Base-by-base conservation (phyloP, 2,888 invertebrate genomes). In the Mayetiola destructor region DNA sequence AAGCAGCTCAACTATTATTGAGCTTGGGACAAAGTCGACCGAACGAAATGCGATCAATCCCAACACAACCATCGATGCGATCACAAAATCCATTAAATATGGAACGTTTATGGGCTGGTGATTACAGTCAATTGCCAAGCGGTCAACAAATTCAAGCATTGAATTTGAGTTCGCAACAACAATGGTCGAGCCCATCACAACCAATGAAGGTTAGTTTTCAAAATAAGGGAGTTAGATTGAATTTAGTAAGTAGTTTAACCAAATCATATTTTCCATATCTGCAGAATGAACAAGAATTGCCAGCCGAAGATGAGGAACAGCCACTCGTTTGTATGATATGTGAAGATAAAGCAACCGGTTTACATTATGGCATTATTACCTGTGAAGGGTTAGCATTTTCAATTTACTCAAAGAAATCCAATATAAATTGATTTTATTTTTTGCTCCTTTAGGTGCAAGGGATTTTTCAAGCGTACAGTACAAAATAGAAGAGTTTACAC, bases 271-370 rank as follows among this genome's bases (percentile, higher is more conserved):
- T 32, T 32, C 32, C 32, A 9, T 32, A 32, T 9, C 12, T 12
- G 4, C 20, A 53, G 53, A 53, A 67, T 59, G 55, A 56, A n/a
- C 58, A 55, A 37, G 58, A 58, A 40, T n/a, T 36, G 23, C 58
- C 58, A 35, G 70, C 67, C 18, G 82, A 84, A 63, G 92, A 92
- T 65, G 90, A 90, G 64, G 92, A 92, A 64, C 89, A 89, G 72
- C 92, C 91, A 14, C 86, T 94, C 85, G 91, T 94, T 63, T 96
- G 95, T 72, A 94, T 94, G 89, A 97, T 97, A 66, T 97, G 97
- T 73, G 93, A 93, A 71, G 97, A 97, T 70, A 93, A 92, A 68
- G 95, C 96, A 57, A 95, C 96, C 3, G 97, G 97, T 30, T 79
- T 97, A 58, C 97, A 97, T 73, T 97, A 97, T 69, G 97, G 97